A percentile compares a stretch with the other conserved stretches of the same genome.
These are phyloP conservation scores for Tenebrio molitor DNA, from an alignment of 1,140 invertebrate genomes.

Conservation along the genomic window DNA sequence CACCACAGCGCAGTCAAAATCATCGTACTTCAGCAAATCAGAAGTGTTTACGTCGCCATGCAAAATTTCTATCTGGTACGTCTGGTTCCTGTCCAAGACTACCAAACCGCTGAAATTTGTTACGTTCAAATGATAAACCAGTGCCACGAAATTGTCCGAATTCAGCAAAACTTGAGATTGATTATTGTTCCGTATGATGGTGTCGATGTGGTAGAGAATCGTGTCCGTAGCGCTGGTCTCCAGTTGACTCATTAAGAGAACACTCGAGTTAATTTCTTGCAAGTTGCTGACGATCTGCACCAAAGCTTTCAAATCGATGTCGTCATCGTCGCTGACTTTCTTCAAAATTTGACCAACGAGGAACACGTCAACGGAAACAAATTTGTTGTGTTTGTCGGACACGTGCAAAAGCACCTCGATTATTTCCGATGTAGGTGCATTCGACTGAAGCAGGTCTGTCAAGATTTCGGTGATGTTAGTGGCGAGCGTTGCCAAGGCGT, in stretches of 20 bases:
- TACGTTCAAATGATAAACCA: constrained; percentile 42
- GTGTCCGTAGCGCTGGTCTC: constrained; percentile 54
- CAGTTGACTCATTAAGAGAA: constrained; percentile 51
- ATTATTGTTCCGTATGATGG: neutral
- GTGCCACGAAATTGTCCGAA: constrained; percentile 48
- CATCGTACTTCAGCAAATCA: constrained; percentile 27
- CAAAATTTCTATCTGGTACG: constrained; percentile 25
- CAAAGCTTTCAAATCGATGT: constrained; percentile 4
- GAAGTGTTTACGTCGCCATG: neutral
- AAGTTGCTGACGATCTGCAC: constrained; percentile 30
- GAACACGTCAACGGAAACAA: constrained; percentile 6
- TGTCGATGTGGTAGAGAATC: constrained; percentile 54
- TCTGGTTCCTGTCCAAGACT: constrained; percentile 39
- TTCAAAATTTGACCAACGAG: constrained; percentile 21
- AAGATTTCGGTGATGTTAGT: constrained; percentile 55
- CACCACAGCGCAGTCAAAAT: constrained; percentile 50
- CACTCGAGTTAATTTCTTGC: constrained; percentile 15
- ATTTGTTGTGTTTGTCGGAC: neutral
- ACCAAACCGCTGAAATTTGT: constrained; percentile 50
- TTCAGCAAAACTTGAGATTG: constrained; percentile 40
- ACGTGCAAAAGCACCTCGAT: constrained; percentile 44
- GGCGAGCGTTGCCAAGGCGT: too few species aligned
- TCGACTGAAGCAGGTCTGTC: constrained; percentile 47
- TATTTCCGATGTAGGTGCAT: constrained; percentile 44
- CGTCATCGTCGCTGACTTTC: neutral